Evolutionary conservation across 2,113 vertebrate genomes (phyloP).

Genomic region (Odontesthes bonariensis): DNA sequence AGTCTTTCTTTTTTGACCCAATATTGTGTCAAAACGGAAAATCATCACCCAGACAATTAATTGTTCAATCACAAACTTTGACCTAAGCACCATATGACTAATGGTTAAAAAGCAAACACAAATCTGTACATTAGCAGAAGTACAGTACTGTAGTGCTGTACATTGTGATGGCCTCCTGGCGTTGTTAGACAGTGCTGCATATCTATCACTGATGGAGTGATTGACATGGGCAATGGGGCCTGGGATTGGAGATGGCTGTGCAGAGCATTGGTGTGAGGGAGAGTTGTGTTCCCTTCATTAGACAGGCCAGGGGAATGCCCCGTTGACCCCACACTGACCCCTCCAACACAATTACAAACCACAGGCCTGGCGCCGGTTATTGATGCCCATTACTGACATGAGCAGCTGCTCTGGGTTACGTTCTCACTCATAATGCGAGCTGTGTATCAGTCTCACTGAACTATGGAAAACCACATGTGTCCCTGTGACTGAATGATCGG

Average conservation of each 20-base stretch:
- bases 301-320: conserved; percentile 79
- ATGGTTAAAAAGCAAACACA: conserved; percentile 12
- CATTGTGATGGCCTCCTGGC: conserved; percentile 43
- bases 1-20: no score
- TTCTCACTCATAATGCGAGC: conserved; percentile 64
- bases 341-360: conserved; percentile 81
- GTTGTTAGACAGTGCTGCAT: conserved; percentile 26
- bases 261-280: conserved; percentile 61
- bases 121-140: conserved; percentile 34
- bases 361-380: conserved; percentile 77
- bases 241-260: conserved; percentile 81
- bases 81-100: no score
- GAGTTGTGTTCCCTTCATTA: conserved; percentile 82
- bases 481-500: conserved; percentile 31
- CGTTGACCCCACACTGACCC: conserved; percentile 80
- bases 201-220: conserved; percentile 72
- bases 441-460: conserved; percentile 47
- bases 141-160: conserved; percentile 19
- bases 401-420: conserved; percentile 71
- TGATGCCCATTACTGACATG: conserved; percentile 77
- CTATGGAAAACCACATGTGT: conserved; percentile 44
- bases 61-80: no score
- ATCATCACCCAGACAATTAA: no score
- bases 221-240: conserved; percentile 82
- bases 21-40: no score